Evolutionary conservation across 2,888 invertebrate species (phyloP).

Genomic region (Apamea monoglypha): DNA sequence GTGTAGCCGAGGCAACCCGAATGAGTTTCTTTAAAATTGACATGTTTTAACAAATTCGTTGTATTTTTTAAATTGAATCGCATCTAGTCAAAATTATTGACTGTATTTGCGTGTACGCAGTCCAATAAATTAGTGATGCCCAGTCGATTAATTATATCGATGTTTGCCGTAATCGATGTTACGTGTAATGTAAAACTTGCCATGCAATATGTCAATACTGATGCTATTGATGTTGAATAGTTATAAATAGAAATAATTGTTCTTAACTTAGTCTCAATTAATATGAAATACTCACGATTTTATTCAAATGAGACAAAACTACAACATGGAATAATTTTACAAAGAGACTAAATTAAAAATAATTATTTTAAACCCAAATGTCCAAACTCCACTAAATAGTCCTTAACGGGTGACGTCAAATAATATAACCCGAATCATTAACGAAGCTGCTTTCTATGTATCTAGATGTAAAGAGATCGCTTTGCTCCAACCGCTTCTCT

Average conservation of each 20-base stretch:
- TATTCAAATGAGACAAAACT: conserved; percentile 17
- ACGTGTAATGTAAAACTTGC: conserved; percentile 62
- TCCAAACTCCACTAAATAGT: conserved; percentile 62
- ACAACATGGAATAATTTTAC: conserved; percentile 3
- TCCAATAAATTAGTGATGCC: conserved; percentile 67
- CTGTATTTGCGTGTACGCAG: conserved; percentile 49
- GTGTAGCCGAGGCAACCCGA: conserved; percentile 39
- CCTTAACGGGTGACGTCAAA: conserved; percentile 60
- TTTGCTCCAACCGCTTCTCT: conserved; percentile 72
- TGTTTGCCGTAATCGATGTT: conserved; percentile 59
- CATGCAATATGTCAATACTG: conserved; percentile 62
- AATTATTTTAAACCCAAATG: conserved; percentile 47
- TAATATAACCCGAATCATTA: conserved; percentile 73
- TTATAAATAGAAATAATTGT: conserved; percentile 37
- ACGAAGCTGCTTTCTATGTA: conserved; percentile 80
- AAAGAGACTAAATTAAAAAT: conserved; percentile 45
- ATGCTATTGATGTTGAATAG: conserved; percentile 57
- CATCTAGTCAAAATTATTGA: conserved; percentile 70
- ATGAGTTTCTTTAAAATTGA: conserved; percentile 58
- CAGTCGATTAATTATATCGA: conserved; percentile 62
- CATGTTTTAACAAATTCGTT: conserved; percentile 46
- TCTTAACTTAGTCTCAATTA: conserved; percentile 49
- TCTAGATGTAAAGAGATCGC: conserved; percentile 72
- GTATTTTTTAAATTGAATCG: conserved; percentile 53
- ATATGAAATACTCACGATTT: conserved; percentile 38